Conservation (phyloP, 2,888 invertebrate species). For the Nomada ferruginata region DNA sequence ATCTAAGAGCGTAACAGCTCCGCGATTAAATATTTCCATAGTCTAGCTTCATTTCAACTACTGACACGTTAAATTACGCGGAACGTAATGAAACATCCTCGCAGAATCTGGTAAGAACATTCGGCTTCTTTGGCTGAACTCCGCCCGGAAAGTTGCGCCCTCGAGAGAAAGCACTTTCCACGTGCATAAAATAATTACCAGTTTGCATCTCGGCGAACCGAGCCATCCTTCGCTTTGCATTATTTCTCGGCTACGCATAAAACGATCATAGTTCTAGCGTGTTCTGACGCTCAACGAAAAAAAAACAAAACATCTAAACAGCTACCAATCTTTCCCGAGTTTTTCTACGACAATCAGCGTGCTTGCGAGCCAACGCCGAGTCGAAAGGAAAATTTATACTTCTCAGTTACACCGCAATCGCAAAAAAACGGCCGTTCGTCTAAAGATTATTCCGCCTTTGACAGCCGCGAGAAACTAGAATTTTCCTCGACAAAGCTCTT, state of each 20-base stretch:
- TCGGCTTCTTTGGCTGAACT: slow-evolving; percentile 31
- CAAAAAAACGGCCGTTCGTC: slow-evolving; percentile 13
- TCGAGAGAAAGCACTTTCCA: slow-evolving; percentile 31
- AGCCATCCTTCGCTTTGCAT: slow-evolving; percentile 15
- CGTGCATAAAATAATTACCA: slow-evolving; percentile 47
- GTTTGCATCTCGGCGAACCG: slow-evolving; percentile 1
- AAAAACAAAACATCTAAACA: no score
- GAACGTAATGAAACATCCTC: slow-evolving; percentile 3
- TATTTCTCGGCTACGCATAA: slow-evolving; percentile 20
- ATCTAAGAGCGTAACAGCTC: background rate
- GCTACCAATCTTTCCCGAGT: background rate
- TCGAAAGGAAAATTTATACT: slow-evolving; percentile 35
- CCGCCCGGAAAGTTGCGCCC: slow-evolving; percentile 19
- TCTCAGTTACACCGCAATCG: background rate
- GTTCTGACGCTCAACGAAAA: no score
- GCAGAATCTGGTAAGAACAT: slow-evolving; percentile 20
- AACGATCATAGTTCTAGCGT: slow-evolving; percentile 1
- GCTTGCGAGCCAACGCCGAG: background rate
- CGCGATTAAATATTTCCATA: background rate
- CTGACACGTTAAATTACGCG: slow-evolving; percentile 29
- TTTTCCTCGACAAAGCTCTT: slow-evolving; percentile 38
- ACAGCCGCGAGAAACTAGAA: slow-evolving; percentile 41
- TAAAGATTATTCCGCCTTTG: slow-evolving; percentile 46
- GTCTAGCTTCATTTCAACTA: background rate
- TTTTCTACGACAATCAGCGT: background rate